A percentile compares a stretch with the other conserved stretches of the same genome.
Evolutionary conservation across 2,113 vertebrate species (phyloP).

Genomic region (Hippolais icterina): DNA sequence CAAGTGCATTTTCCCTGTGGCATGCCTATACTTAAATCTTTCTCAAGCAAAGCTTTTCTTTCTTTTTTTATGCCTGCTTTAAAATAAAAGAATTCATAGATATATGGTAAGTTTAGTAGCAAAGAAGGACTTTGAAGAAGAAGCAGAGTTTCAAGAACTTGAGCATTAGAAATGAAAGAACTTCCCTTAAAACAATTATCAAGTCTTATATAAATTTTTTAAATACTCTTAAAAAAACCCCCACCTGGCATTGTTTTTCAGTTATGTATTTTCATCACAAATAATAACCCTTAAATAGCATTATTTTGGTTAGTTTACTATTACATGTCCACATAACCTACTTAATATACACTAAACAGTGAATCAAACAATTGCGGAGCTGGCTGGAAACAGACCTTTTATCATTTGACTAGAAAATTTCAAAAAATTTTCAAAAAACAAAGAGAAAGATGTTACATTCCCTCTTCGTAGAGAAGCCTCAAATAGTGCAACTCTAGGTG

Average conservation of each 20-base stretch:
- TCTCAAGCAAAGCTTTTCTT: background rate
- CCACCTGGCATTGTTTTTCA: background rate
- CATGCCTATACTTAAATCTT: background rate
- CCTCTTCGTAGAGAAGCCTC: background rate
- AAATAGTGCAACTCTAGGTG: background rate
- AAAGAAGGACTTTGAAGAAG: background rate
- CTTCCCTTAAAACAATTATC: background rate
- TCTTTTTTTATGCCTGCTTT: background rate
- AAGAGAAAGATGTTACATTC: background rate
- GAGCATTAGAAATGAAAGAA: background rate
- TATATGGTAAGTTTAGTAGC: background rate
- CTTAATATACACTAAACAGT: background rate
- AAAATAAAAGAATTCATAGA: background rate
- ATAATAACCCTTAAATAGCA: background rate
- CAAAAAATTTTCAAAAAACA: background rate
- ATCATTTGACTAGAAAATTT: background rate
- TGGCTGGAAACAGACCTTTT: background rate
- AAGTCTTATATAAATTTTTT: background rate
- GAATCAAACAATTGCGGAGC: background rate
- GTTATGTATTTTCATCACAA: background rate
- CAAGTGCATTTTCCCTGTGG: background rate
- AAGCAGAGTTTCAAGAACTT: background rate
- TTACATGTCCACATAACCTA: background rate
- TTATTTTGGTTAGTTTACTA: background rate
- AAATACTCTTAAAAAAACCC: rapidly evolving